Percentiles rank a stretch among this genome's conserved stretches.
phyloP scores from a whole-genome alignment of 2,797 vertebrate genomes.

The Sebastes hubbsi region DNA sequence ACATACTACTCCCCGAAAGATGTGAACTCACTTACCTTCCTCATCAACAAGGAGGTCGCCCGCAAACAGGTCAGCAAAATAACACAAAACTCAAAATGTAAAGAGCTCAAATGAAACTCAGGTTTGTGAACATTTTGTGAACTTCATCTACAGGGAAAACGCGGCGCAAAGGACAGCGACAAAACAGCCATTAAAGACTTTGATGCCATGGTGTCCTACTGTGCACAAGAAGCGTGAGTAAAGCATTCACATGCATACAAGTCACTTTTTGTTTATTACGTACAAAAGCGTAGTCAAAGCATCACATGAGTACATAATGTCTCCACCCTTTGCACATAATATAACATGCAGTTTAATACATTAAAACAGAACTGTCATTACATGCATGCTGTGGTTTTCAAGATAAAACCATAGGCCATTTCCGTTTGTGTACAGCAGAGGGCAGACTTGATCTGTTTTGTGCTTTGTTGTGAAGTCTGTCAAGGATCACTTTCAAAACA shows the following conservation, averaged over 20 bases:
- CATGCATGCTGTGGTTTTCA: not conserved
- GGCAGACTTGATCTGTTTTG: constrained; percentile 27
- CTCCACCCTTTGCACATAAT: not conserved
- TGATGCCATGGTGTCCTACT: constrained; percentile 91
- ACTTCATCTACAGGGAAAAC: constrained; percentile 84
- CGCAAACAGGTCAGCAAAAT: constrained; percentile 84
- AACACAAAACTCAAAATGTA: not conserved
- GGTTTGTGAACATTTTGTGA: not conserved
- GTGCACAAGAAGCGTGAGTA: constrained; percentile 89
- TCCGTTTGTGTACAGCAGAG: constrained; percentile 52
- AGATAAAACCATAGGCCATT: not conserved
- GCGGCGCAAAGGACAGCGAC: constrained; percentile 89
- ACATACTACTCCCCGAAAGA: constrained; percentile 93
- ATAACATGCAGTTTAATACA: constrained; percentile 7
- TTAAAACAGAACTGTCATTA: not conserved
- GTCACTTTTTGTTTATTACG: constrained; percentile 9
- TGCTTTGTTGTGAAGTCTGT: not conserved
- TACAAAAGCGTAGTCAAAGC: not conserved
- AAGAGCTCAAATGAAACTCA: not conserved
- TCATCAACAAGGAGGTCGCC: constrained; percentile 90
- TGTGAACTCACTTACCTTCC: constrained; percentile 89
- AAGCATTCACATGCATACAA: not conserved
- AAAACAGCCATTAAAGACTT: constrained; percentile 89
- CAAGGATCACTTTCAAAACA: not conserved
- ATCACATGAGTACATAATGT: not conserved